Percentiles rank a stretch among this genome's conserved stretches.
Evolutionary conservation across 1,140 invertebrate species (phyloP).

Genomic region (Drosophila cardini): DNA sequence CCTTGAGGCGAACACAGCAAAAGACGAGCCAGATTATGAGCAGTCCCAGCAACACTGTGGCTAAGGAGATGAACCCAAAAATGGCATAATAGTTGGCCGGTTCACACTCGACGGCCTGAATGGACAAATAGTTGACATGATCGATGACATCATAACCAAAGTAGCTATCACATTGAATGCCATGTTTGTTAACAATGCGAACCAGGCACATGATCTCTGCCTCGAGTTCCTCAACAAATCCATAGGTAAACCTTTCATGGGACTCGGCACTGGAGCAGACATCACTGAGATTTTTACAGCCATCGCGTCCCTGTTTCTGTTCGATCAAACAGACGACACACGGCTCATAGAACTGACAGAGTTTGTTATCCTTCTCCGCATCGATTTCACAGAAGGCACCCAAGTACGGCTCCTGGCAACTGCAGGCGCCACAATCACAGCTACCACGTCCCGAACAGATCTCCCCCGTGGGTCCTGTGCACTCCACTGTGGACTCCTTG

Average conservation of each 20-base stretch:
- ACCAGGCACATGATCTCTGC: constrained; percentile 79
- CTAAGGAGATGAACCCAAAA: constrained; percentile 82
- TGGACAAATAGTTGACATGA: constrained; percentile 75
- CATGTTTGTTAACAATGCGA: constrained; percentile 83
- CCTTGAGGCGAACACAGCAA: constrained; percentile 84
- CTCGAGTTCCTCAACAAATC: constrained; percentile 66
- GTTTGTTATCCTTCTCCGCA: constrained; percentile 72
- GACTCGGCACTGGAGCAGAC: constrained; percentile 60
- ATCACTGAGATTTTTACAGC: constrained; percentile 64
- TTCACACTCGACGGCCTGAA: constrained; percentile 84
- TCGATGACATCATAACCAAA: constrained; percentile 85
- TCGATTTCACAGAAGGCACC: constrained; percentile 78
- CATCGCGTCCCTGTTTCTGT: constrained; percentile 57
- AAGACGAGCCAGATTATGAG: constrained; percentile 84
- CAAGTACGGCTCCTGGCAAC: constrained; percentile 85
- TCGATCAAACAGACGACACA: constrained; percentile 75
- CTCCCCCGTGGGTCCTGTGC: constrained; percentile 84
- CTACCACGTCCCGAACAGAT: constrained; percentile 89
- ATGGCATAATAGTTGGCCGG: constrained; percentile 63
- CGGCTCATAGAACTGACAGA: constrained; percentile 79
- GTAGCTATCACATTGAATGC: constrained; percentile 85
- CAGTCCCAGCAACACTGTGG: constrained; percentile 85
- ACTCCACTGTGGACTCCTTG: constrained; percentile 58
- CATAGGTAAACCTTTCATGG: constrained; percentile 54
- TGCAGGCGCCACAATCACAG: constrained; percentile 90